Base-by-base conservation (phyloP, 2,113 vertebrate species). In the Nicator chloris region DNA sequence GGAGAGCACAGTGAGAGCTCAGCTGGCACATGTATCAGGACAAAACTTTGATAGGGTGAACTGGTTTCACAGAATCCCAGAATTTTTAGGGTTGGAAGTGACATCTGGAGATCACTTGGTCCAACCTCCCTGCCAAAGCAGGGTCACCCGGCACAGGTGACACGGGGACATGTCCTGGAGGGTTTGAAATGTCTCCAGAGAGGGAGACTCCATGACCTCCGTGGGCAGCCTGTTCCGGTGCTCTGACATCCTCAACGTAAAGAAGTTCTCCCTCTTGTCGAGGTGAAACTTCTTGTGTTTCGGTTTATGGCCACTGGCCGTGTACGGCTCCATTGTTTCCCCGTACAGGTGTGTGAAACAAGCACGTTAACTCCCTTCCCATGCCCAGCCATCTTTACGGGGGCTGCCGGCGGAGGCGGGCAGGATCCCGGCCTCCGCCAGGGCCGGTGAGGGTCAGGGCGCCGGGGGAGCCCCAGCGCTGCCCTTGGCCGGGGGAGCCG, bases 361-460 rank as follows among this genome's bases (percentile, higher is more conserved):
- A n/a, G 35, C 49, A 4, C 66, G 6, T 15, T 7, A n/a, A 20
- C 30, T 18, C 40, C 24, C 44, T 18, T 15, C 16, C 44, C 35
- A 1, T 14, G 22, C 82, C 44, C 82, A 31, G 66, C 61, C 86
- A 65, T 68, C 59, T 71, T 84, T 37, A 14, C 0, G 10, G 37
- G 14, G 39, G 20, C 42, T 26, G 15, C 56, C 17, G 20, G 49
- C 4, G 20, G 53, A 6, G 57, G 49, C 11, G 24, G 60, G 28
- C 69, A n/a, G 53, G 61, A 60, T 82, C 9, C 28, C 68, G 23
- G 21, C 39, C 51, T 45, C 23, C 6, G 7, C 7, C 53, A 16
- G 30, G 44, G 75, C 35, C 78, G 5, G 20, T 0, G 19, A 1
- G 37, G 20, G 17, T 18, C 13, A 0, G 4, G 19, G 27, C 11